Evolutionary conservation across 2,797 vertebrate species (phyloP).

Genomic region (Malacoraja senta): DNA sequence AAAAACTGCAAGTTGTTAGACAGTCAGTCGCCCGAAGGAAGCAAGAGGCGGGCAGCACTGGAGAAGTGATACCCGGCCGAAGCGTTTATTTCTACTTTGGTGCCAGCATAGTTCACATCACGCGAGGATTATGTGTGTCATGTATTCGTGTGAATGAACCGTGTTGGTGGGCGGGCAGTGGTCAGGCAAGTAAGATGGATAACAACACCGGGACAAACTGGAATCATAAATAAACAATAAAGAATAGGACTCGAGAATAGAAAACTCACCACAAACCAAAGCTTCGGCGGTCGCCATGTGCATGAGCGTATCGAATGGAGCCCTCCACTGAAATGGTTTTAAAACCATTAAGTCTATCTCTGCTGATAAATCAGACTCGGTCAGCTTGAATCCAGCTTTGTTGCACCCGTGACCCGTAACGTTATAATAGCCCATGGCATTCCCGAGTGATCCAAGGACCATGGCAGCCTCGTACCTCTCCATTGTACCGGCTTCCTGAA

Average conservation of each 20-base stretch:
- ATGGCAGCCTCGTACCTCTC: constrained; percentile 39
- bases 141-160: background rate
- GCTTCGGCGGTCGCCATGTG: constrained; percentile 40
- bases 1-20: background rate
- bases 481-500: background rate
- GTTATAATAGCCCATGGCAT: constrained; percentile 27
- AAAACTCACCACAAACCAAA: constrained; percentile 36
- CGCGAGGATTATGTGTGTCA: background rate
- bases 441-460: constrained; percentile 36
- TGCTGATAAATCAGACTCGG: constrained; percentile 13
- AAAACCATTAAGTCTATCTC: constrained; percentile 21
- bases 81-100: too few species aligned
- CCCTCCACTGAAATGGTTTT: background rate
- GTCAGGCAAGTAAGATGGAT: background rate
- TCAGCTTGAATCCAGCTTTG: background rate
- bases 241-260: background rate
- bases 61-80: background rate
- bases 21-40: background rate
- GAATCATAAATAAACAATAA: too few species aligned
- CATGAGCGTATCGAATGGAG: constrained; percentile 37
- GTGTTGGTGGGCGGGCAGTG: background rate
- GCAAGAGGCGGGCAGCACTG: too few species aligned
- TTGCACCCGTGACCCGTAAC: background rate
- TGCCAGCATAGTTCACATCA: background rate
- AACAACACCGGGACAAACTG: background rate